These are phyloP conservation scores for Lethenteron reissneri DNA, from an alignment of 2,113 vertebrate genomes.

Conservation along the genomic window DNA sequence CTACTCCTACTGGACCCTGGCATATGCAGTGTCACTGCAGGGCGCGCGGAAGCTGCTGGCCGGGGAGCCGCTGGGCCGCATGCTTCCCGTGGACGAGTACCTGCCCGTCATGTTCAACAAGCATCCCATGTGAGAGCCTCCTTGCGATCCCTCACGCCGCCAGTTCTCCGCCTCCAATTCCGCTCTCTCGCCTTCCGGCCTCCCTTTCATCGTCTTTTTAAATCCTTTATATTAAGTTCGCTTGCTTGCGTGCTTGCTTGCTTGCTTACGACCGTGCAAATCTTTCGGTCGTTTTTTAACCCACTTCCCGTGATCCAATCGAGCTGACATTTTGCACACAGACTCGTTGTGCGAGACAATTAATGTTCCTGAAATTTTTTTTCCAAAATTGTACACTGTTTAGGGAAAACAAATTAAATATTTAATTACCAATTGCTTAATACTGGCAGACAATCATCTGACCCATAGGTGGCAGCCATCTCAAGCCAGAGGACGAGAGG, in stretches of 20 bases:
- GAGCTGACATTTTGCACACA: too few relatives aligned
- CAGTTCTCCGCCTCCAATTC: not conserved
- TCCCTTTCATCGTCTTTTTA: not conserved
- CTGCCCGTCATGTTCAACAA: constrained; percentile 74
- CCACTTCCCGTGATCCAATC: too few relatives aligned
- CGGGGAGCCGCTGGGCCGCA: constrained; percentile 36
- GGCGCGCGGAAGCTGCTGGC: constrained; percentile 54
- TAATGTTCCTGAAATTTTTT: too few relatives aligned
- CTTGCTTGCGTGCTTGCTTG: too few relatives aligned
- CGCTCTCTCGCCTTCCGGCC: not conserved
- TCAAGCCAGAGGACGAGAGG: too few relatives aligned
- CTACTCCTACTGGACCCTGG: constrained; percentile 77
- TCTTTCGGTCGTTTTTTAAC: too few relatives aligned
- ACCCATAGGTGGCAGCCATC: not conserved
- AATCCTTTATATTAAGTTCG: too few relatives aligned
- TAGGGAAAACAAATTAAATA: too few relatives aligned
- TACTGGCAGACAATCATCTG: not conserved
- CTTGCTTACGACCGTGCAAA: too few relatives aligned
- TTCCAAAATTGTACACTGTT: too few relatives aligned
- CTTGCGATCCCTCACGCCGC: not conserved
- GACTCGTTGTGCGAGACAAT: too few relatives aligned
- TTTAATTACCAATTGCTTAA: too few relatives aligned
- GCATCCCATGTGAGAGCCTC: constrained; percentile 48
- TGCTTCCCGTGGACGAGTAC: constrained; percentile 71
- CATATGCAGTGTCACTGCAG: constrained; percentile 50